Conservation (phyloP, 2,797 vertebrate genomes). For the Adelosebastes latens region DNA sequence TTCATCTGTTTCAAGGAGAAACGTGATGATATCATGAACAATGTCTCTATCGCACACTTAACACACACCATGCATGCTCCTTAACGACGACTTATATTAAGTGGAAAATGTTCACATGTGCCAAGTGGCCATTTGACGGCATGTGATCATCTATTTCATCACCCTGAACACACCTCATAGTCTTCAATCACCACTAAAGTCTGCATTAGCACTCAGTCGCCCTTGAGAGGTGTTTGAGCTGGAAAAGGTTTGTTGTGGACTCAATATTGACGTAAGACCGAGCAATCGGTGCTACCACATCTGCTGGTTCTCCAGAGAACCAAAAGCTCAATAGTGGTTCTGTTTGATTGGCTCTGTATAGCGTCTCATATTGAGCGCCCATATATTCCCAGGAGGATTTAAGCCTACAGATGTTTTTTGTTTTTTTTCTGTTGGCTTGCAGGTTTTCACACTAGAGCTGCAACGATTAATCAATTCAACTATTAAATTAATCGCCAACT, state of each 20-base stretch:
- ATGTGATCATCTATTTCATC: conserved; percentile 27
- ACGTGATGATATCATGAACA: conserved; percentile 48
- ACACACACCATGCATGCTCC: background rate
- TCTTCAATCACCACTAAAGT: conserved; percentile 42
- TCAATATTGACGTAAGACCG: conserved; percentile 16
- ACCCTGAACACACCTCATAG: background rate
- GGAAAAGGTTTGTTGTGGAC: background rate
- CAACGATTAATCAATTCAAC: too few species aligned
- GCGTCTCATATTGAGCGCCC: background rate
- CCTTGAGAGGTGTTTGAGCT: conserved; percentile 43
- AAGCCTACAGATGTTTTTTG: background rate
- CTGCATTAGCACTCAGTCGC: conserved; percentile 12
- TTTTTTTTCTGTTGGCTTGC: background rate
- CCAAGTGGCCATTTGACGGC: conserved; percentile 49
- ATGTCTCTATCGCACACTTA: background rate
- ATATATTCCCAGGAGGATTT: background rate
- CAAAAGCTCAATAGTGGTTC: conserved; percentile 20
- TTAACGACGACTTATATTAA: conserved; percentile 23
- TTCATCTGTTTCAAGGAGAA: conserved; percentile 85
- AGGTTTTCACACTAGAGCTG: background rate
- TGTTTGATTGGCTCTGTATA: conserved; percentile 7
- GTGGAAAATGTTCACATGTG: conserved; percentile 26
- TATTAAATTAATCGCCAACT: too few species aligned
- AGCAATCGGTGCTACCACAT: background rate
- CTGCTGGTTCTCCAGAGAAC: conserved; percentile 4